Conservation (phyloP, 2,888 invertebrate genomes). For the Dynastes tityus region DNA sequence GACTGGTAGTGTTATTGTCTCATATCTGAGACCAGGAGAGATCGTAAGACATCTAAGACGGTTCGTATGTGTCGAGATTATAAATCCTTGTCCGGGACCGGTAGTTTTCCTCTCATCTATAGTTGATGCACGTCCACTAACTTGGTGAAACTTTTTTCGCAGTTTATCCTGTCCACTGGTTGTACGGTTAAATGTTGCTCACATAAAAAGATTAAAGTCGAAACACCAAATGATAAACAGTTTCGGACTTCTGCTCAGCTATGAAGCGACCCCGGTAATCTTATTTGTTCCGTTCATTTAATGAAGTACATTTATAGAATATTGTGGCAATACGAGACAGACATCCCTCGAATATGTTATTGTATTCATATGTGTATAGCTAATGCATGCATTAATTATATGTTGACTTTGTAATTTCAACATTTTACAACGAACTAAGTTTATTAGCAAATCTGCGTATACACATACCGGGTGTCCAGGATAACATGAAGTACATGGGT, state of each 20-base stretch:
- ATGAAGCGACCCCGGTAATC: constrained; percentile 13
- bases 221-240: constrained; percentile 39
- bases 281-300: neutral
- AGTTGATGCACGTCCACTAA: constrained; percentile 46
- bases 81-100: constrained; percentile 36
- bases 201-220: constrained; percentile 48
- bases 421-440: too few species aligned
- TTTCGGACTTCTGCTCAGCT: neutral
- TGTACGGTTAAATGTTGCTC: constrained; percentile 36
- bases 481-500: too few species aligned
- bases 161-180: constrained; percentile 46
- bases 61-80: constrained; percentile 45
- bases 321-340: neutral
- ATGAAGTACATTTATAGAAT: constrained; percentile 19
- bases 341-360: too few species aligned
- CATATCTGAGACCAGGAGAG: neutral
- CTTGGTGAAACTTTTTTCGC: constrained; percentile 48
- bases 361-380: too few species aligned
- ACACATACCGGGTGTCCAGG: too few species aligned
- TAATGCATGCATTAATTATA: too few species aligned
- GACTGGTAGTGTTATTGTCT: too few species aligned
- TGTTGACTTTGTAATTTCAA: too few species aligned
- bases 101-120: constrained; percentile 24
- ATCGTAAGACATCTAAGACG: constrained; percentile 24
- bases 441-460: too few species aligned